Percentiles rank a stretch among this genome's conserved stretches.
phyloP scores from a whole-genome alignment of 1,140 invertebrate species.

The Cydia splendana region DNA sequence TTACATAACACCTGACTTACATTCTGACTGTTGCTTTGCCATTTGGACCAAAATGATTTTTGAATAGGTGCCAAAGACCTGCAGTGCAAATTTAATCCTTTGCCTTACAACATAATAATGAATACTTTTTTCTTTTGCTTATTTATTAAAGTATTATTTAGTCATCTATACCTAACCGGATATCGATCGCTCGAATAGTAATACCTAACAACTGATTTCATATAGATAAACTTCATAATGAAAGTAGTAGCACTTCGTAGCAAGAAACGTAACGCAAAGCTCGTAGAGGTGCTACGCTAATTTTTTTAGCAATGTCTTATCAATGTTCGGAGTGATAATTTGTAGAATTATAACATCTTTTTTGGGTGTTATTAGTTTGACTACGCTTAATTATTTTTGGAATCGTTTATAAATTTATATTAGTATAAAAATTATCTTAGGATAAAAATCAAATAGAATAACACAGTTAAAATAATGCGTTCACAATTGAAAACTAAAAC shows the following conservation, averaged over 20 bases:
- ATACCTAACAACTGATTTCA: background rate
- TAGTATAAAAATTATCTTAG: no score
- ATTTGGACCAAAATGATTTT: constrained; percentile 32
- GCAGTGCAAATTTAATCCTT: constrained; percentile 14
- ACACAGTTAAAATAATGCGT: no score
- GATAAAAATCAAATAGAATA: no score
- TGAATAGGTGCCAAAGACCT: constrained; percentile 32
- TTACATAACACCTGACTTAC: constrained; percentile 49
- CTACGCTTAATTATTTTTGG: no score
- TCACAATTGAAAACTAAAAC: background rate
- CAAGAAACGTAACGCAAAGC: background rate
- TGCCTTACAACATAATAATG: background rate
- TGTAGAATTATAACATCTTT: background rate
- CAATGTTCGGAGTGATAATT: background rate
- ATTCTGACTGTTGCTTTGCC: constrained; percentile 35
- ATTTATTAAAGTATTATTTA: no score
- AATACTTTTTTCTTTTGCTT: background rate
- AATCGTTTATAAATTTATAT: no score
- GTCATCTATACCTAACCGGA: no score
- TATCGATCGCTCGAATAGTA: background rate
- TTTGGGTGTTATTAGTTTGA: no score
- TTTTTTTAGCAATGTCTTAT: background rate
- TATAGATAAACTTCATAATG: background rate
- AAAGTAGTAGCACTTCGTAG: background rate
- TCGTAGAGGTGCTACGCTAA: background rate